Base-by-base conservation (phyloP, 2,888 invertebrate genomes). In the Macrosoma leucophasiata region DNA sequence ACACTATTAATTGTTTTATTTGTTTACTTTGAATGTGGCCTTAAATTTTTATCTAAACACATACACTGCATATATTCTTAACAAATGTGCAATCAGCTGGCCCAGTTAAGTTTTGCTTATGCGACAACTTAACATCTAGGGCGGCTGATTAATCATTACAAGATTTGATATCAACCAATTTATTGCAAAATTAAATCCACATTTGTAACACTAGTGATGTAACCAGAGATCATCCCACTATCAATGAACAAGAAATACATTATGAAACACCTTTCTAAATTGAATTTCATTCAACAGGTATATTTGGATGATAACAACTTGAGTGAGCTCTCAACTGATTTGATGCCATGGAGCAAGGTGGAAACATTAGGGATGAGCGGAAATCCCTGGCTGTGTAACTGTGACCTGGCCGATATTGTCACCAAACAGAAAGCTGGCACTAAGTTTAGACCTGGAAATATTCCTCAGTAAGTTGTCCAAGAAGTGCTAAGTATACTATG, bases 351-450 rank as follows among this genome's bases (percentile, higher is more conserved):
- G 88, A 65, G 52, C 34, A 70, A 85, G 25, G 52, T 91, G 33
- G 84, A 84, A 12, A 67, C 74, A 4, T 56, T 91, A 26, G 84
- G 87, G 43, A 82, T 90, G 59, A 73, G 79, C 1, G 86, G 86
- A n/a, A 91, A 91, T 71, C 86, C 81, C 31, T 88, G 91, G 85
- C 65, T 85, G 21, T 91, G 91, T 58, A 87, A 88, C 56, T 91
- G 91, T 56, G 82, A 82, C 41, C 58, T 84, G 18, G 72, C 66
- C 10, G 62, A 76, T 34, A 82, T 84, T 44, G 66, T 84, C 20
- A 78, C 68, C 2, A 63, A 57, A 28, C 78, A 81, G 40, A 64
- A 58, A 18, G 84, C 81, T 4, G 73, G 74, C 1, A 50, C 55
- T 4, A 82, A 78, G 47, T 81, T 84, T 46, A 73, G 63, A 43